Conservation (phyloP, 2,797 vertebrate genomes). For the Molothrus aeneus region DNA sequence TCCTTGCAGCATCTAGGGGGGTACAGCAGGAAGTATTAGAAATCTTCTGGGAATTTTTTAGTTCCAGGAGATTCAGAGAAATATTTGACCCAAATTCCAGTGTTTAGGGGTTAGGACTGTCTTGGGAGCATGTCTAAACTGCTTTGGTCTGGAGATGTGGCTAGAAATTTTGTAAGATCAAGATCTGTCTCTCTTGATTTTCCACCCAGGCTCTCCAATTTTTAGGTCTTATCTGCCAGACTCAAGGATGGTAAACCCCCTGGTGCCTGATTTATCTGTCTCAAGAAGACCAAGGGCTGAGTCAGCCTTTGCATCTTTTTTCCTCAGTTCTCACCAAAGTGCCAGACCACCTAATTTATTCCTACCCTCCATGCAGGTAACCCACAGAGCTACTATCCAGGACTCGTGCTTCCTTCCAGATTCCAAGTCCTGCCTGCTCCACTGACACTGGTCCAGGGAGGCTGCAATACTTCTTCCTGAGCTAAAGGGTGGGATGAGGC, state of each 20-base stretch:
- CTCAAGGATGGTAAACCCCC: neutral
- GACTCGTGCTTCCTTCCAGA: neutral
- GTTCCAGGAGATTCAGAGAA: neutral
- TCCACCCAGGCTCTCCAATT: neutral
- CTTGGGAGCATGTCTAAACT: neutral
- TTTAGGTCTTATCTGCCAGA: slow-evolving; percentile 44
- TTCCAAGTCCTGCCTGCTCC: neutral
- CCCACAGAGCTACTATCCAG: neutral
- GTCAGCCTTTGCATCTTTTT: neutral
- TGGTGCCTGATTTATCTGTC: slow-evolving; percentile 31
- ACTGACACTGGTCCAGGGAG: neutral
- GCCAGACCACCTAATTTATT: neutral
- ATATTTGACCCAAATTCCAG: neutral
- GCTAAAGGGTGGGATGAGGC: neutral
- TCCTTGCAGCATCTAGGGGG: neutral
- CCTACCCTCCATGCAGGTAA: neutral
- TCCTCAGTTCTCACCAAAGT: neutral
- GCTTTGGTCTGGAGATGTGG: neutral
- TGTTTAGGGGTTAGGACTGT: neutral
- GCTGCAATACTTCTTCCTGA: neutral
- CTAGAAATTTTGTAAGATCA: neutral
- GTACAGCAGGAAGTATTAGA: neutral
- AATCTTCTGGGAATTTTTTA: neutral
- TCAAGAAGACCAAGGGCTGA: neutral
- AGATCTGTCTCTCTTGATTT: slow-evolving; percentile 13